A percentile compares a stretch with the other conserved stretches of the same genome.
These are phyloP conservation scores for Corvus moneduloides DNA, from an alignment of 2,113 vertebrate genomes.

Conservation along the genomic window DNA sequence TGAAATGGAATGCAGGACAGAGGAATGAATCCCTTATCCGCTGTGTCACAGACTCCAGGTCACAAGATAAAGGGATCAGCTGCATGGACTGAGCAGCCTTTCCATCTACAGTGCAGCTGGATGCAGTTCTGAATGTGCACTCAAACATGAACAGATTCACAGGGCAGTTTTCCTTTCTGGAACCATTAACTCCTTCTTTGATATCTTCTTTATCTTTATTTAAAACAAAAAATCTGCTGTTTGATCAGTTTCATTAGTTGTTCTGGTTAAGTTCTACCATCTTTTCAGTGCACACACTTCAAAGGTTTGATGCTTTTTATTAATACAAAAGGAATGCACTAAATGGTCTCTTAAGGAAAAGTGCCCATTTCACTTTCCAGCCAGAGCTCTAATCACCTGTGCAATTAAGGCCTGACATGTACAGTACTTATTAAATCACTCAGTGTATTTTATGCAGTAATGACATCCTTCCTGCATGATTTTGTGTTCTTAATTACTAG, in stretches of 20 bases:
- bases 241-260: background rate
- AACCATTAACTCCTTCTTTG: background rate
- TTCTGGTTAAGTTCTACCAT: background rate
- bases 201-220: background rate
- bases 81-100: background rate
- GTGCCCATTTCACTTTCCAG: background rate
- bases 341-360: background rate
- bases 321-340: background rate
- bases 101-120: background rate
- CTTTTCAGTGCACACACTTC: background rate
- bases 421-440: background rate
- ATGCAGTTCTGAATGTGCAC: background rate
- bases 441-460: background rate
- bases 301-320: background rate
- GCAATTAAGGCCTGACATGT: background rate
- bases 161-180: background rate
- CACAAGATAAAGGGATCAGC: slow-evolving; percentile 34
- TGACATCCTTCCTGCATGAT: background rate
- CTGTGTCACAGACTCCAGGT: slow-evolving; percentile 10
- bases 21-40: background rate
- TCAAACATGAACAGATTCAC: background rate
- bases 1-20: background rate
- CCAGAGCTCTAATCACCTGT: background rate
- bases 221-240: background rate
- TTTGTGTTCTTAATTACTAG: background rate